These are phyloP conservation scores for Centroberyx gerrardi DNA, from an alignment of 2,797 vertebrate genomes.

Conservation along the genomic window DNA sequence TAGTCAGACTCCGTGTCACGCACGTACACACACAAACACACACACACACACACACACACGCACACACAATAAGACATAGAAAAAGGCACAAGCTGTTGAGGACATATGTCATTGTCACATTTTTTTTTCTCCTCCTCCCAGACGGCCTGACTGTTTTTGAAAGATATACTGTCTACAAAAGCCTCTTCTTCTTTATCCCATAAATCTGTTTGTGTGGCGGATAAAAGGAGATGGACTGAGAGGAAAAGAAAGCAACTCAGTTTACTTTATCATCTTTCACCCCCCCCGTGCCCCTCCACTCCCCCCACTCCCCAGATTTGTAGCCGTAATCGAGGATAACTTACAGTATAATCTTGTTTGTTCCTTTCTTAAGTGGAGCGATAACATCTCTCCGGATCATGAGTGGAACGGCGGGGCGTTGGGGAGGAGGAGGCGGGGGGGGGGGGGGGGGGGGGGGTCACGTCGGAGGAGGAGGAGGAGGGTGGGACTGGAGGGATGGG, in stretches of 20 bases:
- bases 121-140: slow-evolving; percentile 60
- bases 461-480: slow-evolving; percentile 7
- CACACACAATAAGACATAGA: slow-evolving; percentile 25
- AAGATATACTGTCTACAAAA: slow-evolving; percentile 81
- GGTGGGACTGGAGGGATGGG: slow-evolving; percentile 27
- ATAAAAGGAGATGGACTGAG: slow-evolving; percentile 79
- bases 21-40: slow-evolving; percentile 16
- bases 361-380: slow-evolving; percentile 82
- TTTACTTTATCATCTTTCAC: slow-evolving; percentile 82
- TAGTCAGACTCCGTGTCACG: slow-evolving; percentile 43
- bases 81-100: slow-evolving; percentile 57
- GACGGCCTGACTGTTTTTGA: slow-evolving; percentile 76
- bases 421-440: slow-evolving; percentile 9
- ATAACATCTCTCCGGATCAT: slow-evolving; percentile 82
- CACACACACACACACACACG: slow-evolving; percentile 11
- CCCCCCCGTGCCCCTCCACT: slow-evolving; percentile 22
- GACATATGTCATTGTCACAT: slow-evolving; percentile 81
- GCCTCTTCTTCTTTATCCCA: slow-evolving; percentile 77
- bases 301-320: slow-evolving; percentile 77
- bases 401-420: slow-evolving; percentile 54
- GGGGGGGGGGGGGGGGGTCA: not conserved
- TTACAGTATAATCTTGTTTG: slow-evolving; percentile 85
- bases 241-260: slow-evolving; percentile 72
- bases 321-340: slow-evolving; percentile 82
- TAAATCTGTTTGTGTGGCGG: slow-evolving; percentile 76